Percentiles rank a stretch among this genome's conserved stretches.
Conservation (phyloP, 2,113 vertebrate genomes). For the Vidua macroura region DNA sequence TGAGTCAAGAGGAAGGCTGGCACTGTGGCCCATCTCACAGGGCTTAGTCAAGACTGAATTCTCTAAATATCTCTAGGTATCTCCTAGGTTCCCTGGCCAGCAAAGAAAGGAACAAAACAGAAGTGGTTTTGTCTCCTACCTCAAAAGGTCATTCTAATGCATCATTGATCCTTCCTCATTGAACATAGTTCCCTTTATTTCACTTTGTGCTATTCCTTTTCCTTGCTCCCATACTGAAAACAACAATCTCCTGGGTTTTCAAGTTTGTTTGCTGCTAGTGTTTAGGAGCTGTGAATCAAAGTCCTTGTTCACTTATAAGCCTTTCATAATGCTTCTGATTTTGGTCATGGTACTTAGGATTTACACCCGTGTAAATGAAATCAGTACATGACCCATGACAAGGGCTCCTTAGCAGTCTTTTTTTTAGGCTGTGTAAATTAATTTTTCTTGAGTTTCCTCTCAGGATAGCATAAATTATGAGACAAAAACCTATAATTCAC, state of each 20-base stretch:
- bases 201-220: neutral
- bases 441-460: constrained; percentile 27
- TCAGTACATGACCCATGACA: constrained; percentile 16
- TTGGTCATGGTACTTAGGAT: neutral
- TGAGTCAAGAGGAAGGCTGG: neutral
- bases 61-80: neutral
- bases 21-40: rapidly evolving
- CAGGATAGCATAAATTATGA: constrained; percentile 45
- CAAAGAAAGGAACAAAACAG: neutral
- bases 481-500: constrained; percentile 35
- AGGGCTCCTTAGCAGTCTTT: neutral
- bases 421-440: constrained; percentile 31
- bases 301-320: neutral
- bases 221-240: neutral
- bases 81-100: neutral
- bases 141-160: neutral
- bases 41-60: neutral
- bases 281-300: constrained; percentile 1
- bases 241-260: neutral
- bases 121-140: neutral
- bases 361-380: constrained; percentile 31
- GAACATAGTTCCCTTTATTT: neutral
- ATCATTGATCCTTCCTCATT: neutral
- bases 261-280: neutral
- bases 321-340: neutral